phyloP scores from a whole-genome alignment of 2,113 vertebrate genomes.

The Dolichotis patagonum region DNA sequence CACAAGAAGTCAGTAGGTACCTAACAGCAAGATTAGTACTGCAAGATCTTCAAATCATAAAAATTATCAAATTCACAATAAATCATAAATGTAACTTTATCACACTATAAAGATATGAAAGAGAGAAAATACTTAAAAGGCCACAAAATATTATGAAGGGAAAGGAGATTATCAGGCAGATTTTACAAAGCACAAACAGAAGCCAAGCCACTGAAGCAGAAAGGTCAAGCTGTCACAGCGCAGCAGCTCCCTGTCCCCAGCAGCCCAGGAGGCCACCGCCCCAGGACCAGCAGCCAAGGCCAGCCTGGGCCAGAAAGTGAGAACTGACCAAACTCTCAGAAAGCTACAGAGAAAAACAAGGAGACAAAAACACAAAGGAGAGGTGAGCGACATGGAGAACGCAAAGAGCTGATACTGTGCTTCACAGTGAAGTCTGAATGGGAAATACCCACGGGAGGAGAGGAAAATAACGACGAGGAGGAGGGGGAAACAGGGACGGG shows the following conservation, averaged over 20 bases:
- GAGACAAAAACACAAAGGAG: not conserved
- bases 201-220: too few species aligned
- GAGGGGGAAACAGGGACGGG: too few species aligned
- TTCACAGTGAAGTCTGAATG: not conserved
- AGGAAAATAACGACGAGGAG: too few species aligned
- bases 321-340: not conserved
- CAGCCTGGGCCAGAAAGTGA: not conserved
- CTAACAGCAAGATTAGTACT: not conserved
- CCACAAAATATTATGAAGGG: not conserved
- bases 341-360: not conserved
- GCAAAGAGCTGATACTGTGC: not conserved
- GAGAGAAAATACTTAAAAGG: not conserved
- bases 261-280: not conserved
- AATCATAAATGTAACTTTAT: not conserved
- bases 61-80: not conserved
- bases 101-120: not conserved
- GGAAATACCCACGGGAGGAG: not conserved
- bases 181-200: not conserved
- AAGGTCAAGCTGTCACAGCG: not conserved
- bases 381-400: not conserved
- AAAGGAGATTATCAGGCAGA: not conserved
- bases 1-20: not conserved
- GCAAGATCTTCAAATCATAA: not conserved
- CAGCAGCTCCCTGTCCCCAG: not conserved
- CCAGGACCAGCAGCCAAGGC: not conserved